phyloP scores from a whole-genome alignment of 2,797 vertebrate genomes.

The Dendrocincla fuliginosa region DNA sequence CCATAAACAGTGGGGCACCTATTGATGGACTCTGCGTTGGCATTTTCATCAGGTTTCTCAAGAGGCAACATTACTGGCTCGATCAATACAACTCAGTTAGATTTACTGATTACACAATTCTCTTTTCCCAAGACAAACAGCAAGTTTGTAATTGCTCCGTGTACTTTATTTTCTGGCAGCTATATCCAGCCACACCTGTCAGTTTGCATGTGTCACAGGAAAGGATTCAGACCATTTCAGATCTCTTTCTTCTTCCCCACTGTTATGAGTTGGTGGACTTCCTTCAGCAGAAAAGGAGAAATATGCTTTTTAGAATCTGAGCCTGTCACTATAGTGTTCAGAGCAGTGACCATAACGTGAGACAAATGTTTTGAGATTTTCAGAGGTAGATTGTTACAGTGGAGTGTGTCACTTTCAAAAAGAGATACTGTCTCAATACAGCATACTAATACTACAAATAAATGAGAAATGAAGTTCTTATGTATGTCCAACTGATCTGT shows the following conservation, averaged over 20 bases:
- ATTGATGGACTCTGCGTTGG: not conserved
- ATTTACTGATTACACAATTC: constrained; percentile 22
- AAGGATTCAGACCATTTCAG: not conserved
- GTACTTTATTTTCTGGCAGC: not conserved
- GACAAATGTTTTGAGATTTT: not conserved
- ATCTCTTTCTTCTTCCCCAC: not conserved
- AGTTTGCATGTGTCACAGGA: not conserved
- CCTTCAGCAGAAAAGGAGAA: not conserved
- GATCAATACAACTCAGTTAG: not conserved
- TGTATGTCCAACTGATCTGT: not conserved
- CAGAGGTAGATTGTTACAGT: not conserved
- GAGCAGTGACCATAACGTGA: not conserved
- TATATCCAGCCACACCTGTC: not conserved
- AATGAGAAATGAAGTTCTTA: not conserved
- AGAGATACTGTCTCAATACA: not conserved
- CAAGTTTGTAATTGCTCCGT: not conserved
- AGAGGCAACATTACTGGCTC: not conserved
- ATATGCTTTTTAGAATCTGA: not conserved
- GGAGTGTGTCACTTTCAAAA: not conserved
- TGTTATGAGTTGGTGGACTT: not conserved
- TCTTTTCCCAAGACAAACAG: not conserved
- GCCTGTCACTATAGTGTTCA: not conserved
- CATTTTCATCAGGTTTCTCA: constrained; percentile 25
- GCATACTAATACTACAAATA: not conserved
- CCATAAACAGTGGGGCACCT: not conserved